Conservation (phyloP, 2,113 vertebrate genomes). For the Pimephales promelas region DNA sequence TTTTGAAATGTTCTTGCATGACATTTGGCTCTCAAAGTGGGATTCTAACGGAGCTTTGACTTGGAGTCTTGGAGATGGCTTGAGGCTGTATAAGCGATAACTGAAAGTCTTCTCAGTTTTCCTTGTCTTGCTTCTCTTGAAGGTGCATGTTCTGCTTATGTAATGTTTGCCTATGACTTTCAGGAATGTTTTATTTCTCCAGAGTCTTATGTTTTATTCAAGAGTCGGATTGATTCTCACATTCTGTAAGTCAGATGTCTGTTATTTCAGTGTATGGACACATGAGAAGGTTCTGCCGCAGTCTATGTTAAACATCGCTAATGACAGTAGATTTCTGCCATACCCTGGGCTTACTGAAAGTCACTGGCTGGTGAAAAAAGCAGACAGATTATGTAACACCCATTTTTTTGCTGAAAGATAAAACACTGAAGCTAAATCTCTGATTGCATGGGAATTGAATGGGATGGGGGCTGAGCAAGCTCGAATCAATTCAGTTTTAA, state of each 20-base stretch:
- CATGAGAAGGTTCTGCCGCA: background rate
- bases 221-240: background rate
- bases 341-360: background rate
- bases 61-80: conserved; percentile 9
- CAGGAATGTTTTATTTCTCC: background rate
- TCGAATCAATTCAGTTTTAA: background rate
- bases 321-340: background rate
- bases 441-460: conserved; percentile 2
- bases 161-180: background rate
- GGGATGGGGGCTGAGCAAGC: background rate
- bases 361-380: background rate
- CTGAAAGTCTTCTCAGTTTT: background rate
- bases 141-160: conserved; percentile 3
- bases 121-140: background rate
- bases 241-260: background rate
- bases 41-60: background rate
- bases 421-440: conserved; percentile 11
- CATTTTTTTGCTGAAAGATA: background rate
- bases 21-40: background rate
- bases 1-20: background rate
- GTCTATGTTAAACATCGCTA: background rate
- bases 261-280: background rate
- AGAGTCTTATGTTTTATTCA: conserved; percentile 22
- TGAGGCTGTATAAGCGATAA: background rate
- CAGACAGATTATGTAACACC: conserved; percentile 7